These are phyloP conservation scores for Chymomyza amoena DNA, from an alignment of 2,888 invertebrate genomes.

Conservation along the genomic window DNA sequence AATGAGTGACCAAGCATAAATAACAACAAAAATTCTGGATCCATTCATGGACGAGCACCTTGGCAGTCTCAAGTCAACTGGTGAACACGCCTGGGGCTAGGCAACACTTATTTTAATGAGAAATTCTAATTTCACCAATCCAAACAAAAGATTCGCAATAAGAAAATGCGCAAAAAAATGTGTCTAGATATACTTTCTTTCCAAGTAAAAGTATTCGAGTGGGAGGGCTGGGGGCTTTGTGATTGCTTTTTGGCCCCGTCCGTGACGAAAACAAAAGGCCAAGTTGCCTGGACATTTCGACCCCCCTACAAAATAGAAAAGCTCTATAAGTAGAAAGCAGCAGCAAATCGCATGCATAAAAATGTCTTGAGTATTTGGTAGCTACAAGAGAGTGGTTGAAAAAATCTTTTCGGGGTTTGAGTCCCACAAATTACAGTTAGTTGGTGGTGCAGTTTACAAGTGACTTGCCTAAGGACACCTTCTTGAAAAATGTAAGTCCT, in stretches of 20 bases:
- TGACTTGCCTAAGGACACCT: background rate
- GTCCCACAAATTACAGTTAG: slow-evolving; percentile 36
- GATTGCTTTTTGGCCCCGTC: slow-evolving; percentile 68
- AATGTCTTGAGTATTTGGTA: slow-evolving; percentile 57
- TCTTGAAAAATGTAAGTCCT: background rate
- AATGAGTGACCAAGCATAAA: slow-evolving; percentile 60
- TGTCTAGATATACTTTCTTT: slow-evolving; percentile 32
- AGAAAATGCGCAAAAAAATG: slow-evolving; percentile 52
- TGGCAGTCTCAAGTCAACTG: slow-evolving; percentile 65
- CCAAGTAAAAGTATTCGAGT: background rate
- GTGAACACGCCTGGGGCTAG: slow-evolving; percentile 55
- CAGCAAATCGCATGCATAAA: slow-evolving; percentile 41
- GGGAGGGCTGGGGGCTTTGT: slow-evolving; percentile 30
- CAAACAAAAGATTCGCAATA: slow-evolving; percentile 51
- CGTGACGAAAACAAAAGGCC: slow-evolving; percentile 67
- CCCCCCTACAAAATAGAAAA: slow-evolving; percentile 5
- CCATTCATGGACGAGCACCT: slow-evolving; percentile 66
- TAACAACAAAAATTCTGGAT: slow-evolving; percentile 5
- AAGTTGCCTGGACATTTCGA: slow-evolving; percentile 20
- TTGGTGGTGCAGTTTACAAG: background rate
- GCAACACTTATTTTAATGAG: slow-evolving; percentile 72
- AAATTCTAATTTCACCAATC: slow-evolving; percentile 74
- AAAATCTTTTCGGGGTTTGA: background rate
- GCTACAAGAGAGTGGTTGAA: slow-evolving; percentile 48
- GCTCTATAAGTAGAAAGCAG: slow-evolving; percentile 18